A percentile compares a stretch with the other conserved stretches of the same genome.
Conservation (phyloP, 2,797 vertebrate genomes). For the Liasis olivaceus region DNA sequence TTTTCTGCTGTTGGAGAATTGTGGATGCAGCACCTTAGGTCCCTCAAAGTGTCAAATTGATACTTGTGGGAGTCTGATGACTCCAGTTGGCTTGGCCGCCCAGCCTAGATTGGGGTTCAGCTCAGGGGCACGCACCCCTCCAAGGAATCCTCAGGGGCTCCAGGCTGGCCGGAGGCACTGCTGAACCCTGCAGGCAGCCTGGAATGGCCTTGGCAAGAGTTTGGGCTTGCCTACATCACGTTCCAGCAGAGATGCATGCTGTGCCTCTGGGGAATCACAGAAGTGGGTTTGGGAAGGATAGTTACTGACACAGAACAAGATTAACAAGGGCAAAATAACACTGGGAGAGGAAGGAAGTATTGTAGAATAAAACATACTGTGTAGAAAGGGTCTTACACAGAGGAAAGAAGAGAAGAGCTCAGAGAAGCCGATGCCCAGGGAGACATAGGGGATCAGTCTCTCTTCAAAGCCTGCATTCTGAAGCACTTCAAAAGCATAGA, state of each 20-base stretch:
- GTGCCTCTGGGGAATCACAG: neutral
- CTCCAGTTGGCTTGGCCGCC: neutral
- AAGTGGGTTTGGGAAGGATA: neutral
- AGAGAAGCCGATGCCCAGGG: constrained; percentile 79
- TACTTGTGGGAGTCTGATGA: too few relatives aligned
- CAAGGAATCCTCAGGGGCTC: neutral
- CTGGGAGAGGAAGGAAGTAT: too few relatives aligned
- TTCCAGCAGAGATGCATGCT: neutral
- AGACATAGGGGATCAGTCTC: constrained; percentile 74
- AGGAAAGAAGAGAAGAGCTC: constrained; percentile 80
- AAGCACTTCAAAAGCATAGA: constrained; percentile 82
- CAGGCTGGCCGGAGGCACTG: neutral
- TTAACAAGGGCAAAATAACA: neutral
- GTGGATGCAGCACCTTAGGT: neutral
- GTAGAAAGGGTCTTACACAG: constrained; percentile 72
- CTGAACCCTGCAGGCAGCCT: neutral
- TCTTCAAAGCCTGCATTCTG: constrained; percentile 74
- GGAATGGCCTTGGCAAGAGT: neutral
- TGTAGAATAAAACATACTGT: neutral
- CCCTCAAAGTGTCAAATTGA: neutral
- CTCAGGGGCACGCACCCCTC: neutral
- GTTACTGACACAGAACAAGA: neutral
- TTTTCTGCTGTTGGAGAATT: neutral
- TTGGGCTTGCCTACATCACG: neutral
- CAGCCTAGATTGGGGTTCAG: neutral